Conservation (phyloP, 2,113 vertebrate species). For the Hydropotes inermis region DNA sequence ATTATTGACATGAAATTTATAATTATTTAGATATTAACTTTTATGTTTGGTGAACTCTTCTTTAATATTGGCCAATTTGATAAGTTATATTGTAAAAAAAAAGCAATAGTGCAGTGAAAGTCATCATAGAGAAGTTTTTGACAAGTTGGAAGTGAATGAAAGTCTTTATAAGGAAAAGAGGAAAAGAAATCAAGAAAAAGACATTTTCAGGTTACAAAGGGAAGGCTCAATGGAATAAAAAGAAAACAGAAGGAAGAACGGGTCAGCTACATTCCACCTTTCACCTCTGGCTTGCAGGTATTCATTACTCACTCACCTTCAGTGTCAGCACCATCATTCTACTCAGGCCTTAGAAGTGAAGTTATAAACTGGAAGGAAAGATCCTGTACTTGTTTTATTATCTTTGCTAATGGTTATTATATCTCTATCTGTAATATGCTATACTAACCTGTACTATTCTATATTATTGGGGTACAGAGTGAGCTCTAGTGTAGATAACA, state of each 20-base stretch:
- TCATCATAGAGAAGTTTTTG: not conserved
- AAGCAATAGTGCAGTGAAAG: not conserved
- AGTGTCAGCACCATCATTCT: not conserved
- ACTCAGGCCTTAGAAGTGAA: not conserved
- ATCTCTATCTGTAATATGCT: not conserved
- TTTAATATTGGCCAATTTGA: not conserved
- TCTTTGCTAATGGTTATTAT: not conserved
- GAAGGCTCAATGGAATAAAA: not conserved
- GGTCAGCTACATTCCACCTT: not conserved
- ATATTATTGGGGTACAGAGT: not conserved
- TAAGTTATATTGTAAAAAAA: not conserved
- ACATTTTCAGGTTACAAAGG: not conserved
- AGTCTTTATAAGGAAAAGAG: not conserved
- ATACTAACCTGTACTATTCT: not conserved
- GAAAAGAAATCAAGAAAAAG: not conserved
- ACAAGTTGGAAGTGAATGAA: not conserved
- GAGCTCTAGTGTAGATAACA: not conserved
- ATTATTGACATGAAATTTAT: not conserved
- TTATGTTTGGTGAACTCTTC: not conserved
- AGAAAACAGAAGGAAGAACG: accelerated
- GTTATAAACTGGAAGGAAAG: not conserved
- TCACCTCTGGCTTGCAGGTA: too few relatives aligned
- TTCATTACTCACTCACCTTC: not conserved
- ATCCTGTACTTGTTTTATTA: not conserved
- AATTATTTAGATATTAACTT: not conserved